phyloP scores from a whole-genome alignment of 1,140 invertebrate species.

The Asbolus verrucosus region DNA sequence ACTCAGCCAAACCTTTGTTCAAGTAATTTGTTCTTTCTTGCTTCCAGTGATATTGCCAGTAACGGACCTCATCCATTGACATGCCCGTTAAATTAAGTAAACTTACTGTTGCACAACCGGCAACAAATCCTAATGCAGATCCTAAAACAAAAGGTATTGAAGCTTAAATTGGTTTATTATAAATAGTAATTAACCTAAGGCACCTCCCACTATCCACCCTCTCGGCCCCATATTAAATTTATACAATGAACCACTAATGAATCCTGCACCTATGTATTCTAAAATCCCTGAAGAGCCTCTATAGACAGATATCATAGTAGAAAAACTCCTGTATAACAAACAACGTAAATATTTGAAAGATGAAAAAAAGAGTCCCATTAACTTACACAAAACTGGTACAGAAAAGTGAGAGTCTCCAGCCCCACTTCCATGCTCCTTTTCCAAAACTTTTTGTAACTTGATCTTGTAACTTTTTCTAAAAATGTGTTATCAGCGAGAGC shows the following conservation, averaged over 20 bases:
- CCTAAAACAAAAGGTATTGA: constrained; percentile 63
- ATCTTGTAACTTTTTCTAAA: constrained; percentile 75
- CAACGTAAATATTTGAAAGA: background rate
- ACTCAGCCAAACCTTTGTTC: constrained; percentile 57
- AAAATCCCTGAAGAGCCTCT: constrained; percentile 73
- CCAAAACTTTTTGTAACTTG: constrained; percentile 73
- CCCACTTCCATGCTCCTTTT: constrained; percentile 76
- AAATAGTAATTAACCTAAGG: constrained; percentile 65
- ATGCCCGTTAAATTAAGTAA: constrained; percentile 68
- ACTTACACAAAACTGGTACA: constrained; percentile 74
- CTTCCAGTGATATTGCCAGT: constrained; percentile 68
- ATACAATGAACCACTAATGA: constrained; percentile 72
- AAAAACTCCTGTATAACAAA: constrained; percentile 68
- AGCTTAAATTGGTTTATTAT: background rate
- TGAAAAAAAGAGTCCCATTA: too few relatives aligned
- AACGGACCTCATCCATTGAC: constrained; percentile 68
- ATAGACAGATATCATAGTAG: constrained; percentile 74
- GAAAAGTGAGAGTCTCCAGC: constrained; percentile 74
- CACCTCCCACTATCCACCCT: constrained; percentile 73
- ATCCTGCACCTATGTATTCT: constrained; percentile 75
- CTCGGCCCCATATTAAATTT: constrained; percentile 73
- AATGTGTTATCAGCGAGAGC: constrained; percentile 53
- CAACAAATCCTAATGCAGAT: constrained; percentile 67
- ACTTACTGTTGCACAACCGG: constrained; percentile 65
- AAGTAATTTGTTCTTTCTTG: constrained; percentile 60